Conservation (phyloP, 2,113 vertebrate genomes). For the Eurypyga helias region DNA sequence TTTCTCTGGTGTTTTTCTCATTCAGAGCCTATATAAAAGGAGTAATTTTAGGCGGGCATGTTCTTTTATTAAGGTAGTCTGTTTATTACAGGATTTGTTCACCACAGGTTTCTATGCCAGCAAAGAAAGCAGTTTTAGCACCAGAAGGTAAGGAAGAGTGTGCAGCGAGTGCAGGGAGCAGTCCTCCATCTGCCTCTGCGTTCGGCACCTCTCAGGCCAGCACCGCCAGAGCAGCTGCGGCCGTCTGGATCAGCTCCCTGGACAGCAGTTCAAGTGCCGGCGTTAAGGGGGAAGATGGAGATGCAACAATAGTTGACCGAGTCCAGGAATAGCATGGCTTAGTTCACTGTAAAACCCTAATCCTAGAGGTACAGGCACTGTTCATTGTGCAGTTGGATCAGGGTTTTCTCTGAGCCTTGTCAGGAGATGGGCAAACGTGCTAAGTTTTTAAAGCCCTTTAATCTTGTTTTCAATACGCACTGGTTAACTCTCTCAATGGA, state of each 20-base stretch:
- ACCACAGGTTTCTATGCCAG: neutral
- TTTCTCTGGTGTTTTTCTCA: neutral
- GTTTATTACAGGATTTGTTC: neutral
- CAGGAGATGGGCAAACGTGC: neutral
- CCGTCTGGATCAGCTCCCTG: neutral
- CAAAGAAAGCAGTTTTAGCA: neutral
- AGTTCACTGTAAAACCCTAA: neutral
- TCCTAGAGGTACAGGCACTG: neutral
- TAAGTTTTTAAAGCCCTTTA: neutral
- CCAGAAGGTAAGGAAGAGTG: neutral
- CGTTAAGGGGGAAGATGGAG: neutral
- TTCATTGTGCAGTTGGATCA: neutral
- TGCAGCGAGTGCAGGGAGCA: neutral
- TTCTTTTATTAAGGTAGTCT: neutral
- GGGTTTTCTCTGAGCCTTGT: neutral
- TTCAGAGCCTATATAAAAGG: neutral
- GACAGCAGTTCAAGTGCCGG: neutral
- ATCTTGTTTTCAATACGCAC: neutral
- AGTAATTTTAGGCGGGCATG: fast-evolving
- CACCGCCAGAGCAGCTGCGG: neutral
- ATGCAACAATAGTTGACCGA: neutral
- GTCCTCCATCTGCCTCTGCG: neutral
- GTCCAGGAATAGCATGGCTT: neutral
- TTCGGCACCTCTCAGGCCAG: neutral
- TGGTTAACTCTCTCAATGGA: neutral